Evolutionary conservation across 2,113 vertebrate genomes (phyloP), one percentile per base, ranked within the genome.

Genomic region (Catharus fuscescens): DNA sequence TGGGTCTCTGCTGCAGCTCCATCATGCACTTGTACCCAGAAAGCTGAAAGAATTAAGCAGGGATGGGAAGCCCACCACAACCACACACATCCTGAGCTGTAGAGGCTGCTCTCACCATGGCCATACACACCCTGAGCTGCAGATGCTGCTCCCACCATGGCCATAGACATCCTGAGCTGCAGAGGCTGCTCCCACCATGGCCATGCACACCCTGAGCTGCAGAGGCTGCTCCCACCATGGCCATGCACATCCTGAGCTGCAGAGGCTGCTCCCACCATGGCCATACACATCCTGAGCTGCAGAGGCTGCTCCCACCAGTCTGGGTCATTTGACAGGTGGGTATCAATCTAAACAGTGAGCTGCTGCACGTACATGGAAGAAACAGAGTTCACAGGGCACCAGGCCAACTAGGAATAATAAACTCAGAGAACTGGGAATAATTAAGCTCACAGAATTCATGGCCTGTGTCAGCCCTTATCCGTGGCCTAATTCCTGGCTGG

Each of bases 61-160:
- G 54, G 57, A 50, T 32, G 45, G 53, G 61, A 50, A 86, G n/a
- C 36, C 36, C 53, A 36, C 8, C 1, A 1, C 0, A 10, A 47
- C 28, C 5, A 0, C 6, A 15, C 14, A 40, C 24, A 38, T 20
- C 9, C 42, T 38, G 50, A 59, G 16, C 14, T 62, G 61, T 50
- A 70, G 6, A 16, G 65, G 9, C 10, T 38, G 38, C 38, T 38
- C 36, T n/a, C 53, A 42, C 8, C 1, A 1, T 0, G 12, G 38
- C 28, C 5, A 0, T 8, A 15, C 14, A 40, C 24, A 38, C 18
- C 9, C 42, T 38, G 50, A 59, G 16, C 14, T 62, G 61, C 54
- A 70, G 6, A 16, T 61, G 38, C 38, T 38, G 38, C 38, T 38
- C 36, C 36, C 53, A 42, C 8, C 1, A 1, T 0, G 12, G 42